Percentiles rank a stretch among this genome's conserved stretches.
Conservation (phyloP, 2,888 invertebrate genomes). For the Sympetrum striolatum region DNA sequence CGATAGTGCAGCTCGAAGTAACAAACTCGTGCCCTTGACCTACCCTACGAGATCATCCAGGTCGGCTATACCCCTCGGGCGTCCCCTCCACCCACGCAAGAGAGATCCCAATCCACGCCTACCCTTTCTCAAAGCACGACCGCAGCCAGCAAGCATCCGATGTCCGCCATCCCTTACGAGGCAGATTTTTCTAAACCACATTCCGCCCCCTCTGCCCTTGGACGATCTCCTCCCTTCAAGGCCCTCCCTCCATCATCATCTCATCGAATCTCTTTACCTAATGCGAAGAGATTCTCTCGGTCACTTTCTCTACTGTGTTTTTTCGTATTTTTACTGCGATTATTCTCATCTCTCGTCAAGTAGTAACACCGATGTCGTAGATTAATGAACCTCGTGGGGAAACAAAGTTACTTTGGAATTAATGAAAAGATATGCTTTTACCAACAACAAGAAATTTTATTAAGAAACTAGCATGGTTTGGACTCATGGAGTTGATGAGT, state of each 20-base stretch:
- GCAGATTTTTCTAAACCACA: background rate
- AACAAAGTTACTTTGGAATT: no score
- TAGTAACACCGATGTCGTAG: no score
- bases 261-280: background rate
- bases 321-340: background rate
- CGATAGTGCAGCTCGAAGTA: background rate
- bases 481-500: no score
- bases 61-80: background rate
- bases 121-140: background rate
- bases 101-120: background rate
- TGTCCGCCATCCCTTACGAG: background rate
- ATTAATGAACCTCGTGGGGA: no score
- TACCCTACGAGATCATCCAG: background rate
- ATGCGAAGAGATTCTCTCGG: background rate
- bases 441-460: no score
- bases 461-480: no score
- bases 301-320: background rate
- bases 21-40: background rate
- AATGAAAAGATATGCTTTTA: no score
- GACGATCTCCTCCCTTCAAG: background rate
- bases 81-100: background rate
- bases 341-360: background rate
- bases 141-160: background rate
- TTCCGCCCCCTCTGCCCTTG: background rate
- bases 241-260: background rate